phyloP scores from a whole-genome alignment of 2,113 vertebrate species.

The Alethe castanea region DNA sequence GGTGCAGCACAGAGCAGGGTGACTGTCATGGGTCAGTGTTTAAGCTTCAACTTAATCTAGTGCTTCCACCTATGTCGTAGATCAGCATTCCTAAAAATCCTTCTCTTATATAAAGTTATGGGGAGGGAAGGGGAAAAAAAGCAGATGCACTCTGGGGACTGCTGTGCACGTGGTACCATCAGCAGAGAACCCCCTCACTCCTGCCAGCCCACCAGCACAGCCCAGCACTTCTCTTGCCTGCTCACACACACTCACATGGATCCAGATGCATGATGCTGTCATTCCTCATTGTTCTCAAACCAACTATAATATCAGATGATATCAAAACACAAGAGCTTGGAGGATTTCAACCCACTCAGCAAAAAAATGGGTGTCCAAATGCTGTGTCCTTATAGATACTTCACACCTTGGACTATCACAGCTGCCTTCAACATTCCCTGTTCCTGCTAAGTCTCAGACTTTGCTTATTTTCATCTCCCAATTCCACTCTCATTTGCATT shows the following conservation, averaged over 20 bases:
- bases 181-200: background rate
- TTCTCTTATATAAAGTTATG: background rate
- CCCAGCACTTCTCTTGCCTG: background rate
- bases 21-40: background rate
- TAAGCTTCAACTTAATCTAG: background rate
- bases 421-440: background rate
- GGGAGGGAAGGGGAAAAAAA: background rate
- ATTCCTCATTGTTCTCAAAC: background rate
- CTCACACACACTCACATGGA: background rate
- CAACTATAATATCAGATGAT: background rate
- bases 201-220: background rate
- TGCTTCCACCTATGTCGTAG: fast-evolving
- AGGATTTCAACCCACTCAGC: background rate
- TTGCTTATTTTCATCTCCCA: background rate
- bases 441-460: background rate
- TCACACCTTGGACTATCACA: background rate
- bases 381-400: background rate
- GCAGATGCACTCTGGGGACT: background rate
- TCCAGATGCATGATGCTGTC: background rate
- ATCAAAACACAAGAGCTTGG: background rate
- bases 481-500: background rate
- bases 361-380: background rate
- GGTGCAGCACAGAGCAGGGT: background rate
- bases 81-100: background rate
- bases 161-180: background rate